Percentiles rank a stretch among this genome's conserved stretches.
Conservation (phyloP, 2,888 invertebrate genomes). For the Dynastes tityus region DNA sequence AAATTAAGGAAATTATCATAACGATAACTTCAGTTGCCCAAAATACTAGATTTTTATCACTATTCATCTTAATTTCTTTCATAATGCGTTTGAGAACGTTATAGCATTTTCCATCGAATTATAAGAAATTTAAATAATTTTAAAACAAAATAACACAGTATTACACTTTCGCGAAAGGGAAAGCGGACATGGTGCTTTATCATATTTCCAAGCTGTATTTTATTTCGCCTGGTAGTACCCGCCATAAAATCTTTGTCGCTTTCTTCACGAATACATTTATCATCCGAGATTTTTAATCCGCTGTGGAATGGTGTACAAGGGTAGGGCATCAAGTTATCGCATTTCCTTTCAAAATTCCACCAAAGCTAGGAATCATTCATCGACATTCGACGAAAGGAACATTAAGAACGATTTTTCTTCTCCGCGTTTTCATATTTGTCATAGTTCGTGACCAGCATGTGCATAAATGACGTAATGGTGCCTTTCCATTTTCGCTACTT, state of each 20-base stretch:
- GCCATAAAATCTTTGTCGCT: constrained; percentile 39
- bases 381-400: constrained; percentile 59
- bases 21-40: too few relatives aligned
- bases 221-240: constrained; percentile 19
- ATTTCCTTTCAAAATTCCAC: constrained; percentile 56
- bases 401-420: constrained; percentile 59
- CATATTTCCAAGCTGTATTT: constrained; percentile 17
- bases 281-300: constrained; percentile 47
- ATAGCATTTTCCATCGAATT: too few relatives aligned
- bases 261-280: constrained; percentile 41
- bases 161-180: not conserved
- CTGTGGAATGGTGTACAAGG: constrained; percentile 36
- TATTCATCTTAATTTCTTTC: too few relatives aligned
- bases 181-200: not conserved
- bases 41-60: too few relatives aligned
- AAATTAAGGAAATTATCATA: too few relatives aligned
- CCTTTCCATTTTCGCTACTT: constrained; percentile 54
- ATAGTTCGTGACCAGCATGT: constrained; percentile 61
- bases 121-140: too few relatives aligned
- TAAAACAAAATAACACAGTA: not conserved
- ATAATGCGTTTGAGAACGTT: too few relatives aligned
- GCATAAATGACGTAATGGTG: constrained; percentile 53
- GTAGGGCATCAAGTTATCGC: constrained; percentile 48
- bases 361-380: constrained; percentile 60
- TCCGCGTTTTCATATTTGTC: constrained; percentile 62